Evolutionary conservation across 2,888 invertebrate species (phyloP), one percentile per base, ranked within the genome.

Genomic region (Allygus modestus): DNA sequence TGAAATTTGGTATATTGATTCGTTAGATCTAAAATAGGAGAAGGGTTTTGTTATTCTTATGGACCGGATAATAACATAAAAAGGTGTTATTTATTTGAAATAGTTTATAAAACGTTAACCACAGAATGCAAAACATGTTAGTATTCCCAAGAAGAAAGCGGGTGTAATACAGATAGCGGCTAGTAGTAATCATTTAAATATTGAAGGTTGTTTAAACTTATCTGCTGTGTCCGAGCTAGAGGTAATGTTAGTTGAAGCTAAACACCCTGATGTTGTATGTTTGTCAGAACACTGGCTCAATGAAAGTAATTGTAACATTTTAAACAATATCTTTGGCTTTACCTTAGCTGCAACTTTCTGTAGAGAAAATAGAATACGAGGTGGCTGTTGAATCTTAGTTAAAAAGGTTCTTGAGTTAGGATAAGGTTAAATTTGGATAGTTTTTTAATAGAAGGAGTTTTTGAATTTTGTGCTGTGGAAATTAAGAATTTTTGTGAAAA

Each of bases 201-300:
- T 23, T 61, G 28, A 61, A 23, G 61, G 28, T 7, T 61, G 61
- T 23, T 9, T 28, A 23, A 61, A 61, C 15, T 61, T 61, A 61
- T n/a, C 61, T 7, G n/a, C 61, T 23, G 23, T 61, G 61, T 28
- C 23, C 1, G 61, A 61, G 26, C 26, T 61, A 11, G 61, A 23
- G 17, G 11, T 23, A 11, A 61, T 61, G 61, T 28, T 61, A 61
- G 2, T 15, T 61, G 61, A 61, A 4, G 23, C 23, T 23, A 28
- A 61, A 23, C n/a, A 23, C n/a, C 26, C 61, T 15, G 26, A n/a
- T 12, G 15, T 58, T 58, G 61, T 61, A 23, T 61, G 61, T 23
- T 61, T 61, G 2, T 61, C 61, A 61, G 61, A 61, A 15, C 61
- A 61, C 15, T 61, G 26, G 61, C 61, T 61, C 2, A 61, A n/a